Conservation (phyloP, 2,888 invertebrate species). For the Thysanoteuthis rhombus region DNA sequence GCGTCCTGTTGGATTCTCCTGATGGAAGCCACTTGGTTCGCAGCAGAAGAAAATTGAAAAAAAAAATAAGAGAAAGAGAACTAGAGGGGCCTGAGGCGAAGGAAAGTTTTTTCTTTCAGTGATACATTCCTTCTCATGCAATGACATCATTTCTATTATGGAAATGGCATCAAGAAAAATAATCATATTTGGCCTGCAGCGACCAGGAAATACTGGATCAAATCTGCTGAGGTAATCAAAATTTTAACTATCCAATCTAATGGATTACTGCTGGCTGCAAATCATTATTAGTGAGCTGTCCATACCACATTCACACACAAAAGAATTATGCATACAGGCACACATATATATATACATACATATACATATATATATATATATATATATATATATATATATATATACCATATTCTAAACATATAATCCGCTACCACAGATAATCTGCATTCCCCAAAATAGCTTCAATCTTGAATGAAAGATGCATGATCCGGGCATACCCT, state of each 20-base stretch:
- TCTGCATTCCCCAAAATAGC: too few species aligned
- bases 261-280: neutral
- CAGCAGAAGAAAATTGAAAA: neutral
- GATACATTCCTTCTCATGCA: neutral
- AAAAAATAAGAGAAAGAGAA: neutral
- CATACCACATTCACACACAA: neutral
- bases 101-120: neutral
- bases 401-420: too few species aligned
- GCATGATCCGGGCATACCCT: too few species aligned
- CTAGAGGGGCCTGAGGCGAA: neutral
- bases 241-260: neutral
- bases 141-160: neutral
- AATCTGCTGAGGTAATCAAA: neutral
- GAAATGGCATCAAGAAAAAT: neutral
- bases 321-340: neutral
- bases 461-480: too few species aligned
- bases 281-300: neutral
- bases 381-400: neutral
- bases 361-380: neutral
- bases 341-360: neutral
- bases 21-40: neutral
- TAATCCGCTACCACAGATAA: too few species aligned
- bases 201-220: neutral
- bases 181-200: neutral
- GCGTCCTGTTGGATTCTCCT: too few species aligned